Evolutionary conservation across 1,140 invertebrate species (phyloP).

Genomic region (Lucilia sericata): DNA sequence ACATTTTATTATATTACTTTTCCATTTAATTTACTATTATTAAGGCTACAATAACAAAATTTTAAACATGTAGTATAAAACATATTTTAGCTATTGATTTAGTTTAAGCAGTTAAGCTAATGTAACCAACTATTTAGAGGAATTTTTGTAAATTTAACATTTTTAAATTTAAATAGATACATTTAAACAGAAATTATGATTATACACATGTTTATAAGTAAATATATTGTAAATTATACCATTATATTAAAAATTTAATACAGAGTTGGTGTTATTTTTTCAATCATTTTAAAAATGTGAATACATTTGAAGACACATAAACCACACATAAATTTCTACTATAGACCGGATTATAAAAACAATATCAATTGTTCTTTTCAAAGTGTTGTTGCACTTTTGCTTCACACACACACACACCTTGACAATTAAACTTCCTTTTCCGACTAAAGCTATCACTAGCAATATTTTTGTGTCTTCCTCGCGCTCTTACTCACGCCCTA

Average conservation of each 20-base stretch:
- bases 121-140: neutral
- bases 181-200: too few relatives aligned
- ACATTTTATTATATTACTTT: constrained; percentile 2
- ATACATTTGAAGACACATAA: neutral
- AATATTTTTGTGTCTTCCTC: neutral
- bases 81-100: neutral
- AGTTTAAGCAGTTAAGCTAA: neutral
- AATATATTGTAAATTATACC: too few relatives aligned
- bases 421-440: constrained; percentile 10
- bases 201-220: too few relatives aligned
- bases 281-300: neutral
- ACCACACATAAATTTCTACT: neutral
- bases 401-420: neutral
- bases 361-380: constrained; percentile 1
- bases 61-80: neutral
- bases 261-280: neutral
- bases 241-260: neutral
- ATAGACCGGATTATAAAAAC: neutral
- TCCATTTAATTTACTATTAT: neutral
- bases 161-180: too few relatives aligned
- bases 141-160: too few relatives aligned
- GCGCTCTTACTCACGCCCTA: neutral
- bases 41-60: neutral
- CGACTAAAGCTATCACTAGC: neutral
- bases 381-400: constrained; percentile 27